Base-by-base conservation (phyloP, 2,113 vertebrate genomes). In the Oceanites oceanicus region DNA sequence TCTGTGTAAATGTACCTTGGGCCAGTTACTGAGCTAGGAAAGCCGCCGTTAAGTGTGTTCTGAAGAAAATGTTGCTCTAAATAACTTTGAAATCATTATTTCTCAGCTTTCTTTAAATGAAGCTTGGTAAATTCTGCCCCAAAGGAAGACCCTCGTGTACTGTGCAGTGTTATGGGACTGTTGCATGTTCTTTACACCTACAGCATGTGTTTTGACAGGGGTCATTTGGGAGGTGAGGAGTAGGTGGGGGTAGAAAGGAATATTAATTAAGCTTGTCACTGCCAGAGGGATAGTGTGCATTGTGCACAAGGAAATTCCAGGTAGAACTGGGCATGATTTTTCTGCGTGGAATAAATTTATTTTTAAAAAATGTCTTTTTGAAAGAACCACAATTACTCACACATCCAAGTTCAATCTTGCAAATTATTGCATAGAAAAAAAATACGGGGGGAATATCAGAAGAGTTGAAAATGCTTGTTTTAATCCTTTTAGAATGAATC, bases 191-290 rank as follows among this genome's bases (percentile, higher is more conserved):
- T 70, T 72, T 61, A 70, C 32, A 70, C 58, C 53, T 82, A 21
- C 62, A 88, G 58, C 74, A 68, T 73, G 58, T 91, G 74, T 94
- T 92, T 85, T 92, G 94, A 85, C 87, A 85, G 89, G 55, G 86
- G 80, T 92, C 77, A 26, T 67, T 20, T 85, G 55, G 58, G 66
- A 91, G 45, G 70, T 86, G 72, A 91, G 42, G 67, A 84, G 67
- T 66, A 53, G 77, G 70, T 90, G 70, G 32, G 25, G 13, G n/a
- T 70, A 92, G 74, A 88, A 92, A 59, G 38, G 58, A 87, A 66
- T 85, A 92, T 88, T 95, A 95, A 94, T 97, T 85, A 92, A 90
- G 36, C 40, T 68, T 97, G 91, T 92, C 92, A 92, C 58, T 82
- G 80, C 84, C 11, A 3, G 30, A 89, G 62, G 77, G 58, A 27